phyloP scores from a whole-genome alignment of 2,888 invertebrate genomes.

The Scaptodrosophila latifasciaeformis region DNA sequence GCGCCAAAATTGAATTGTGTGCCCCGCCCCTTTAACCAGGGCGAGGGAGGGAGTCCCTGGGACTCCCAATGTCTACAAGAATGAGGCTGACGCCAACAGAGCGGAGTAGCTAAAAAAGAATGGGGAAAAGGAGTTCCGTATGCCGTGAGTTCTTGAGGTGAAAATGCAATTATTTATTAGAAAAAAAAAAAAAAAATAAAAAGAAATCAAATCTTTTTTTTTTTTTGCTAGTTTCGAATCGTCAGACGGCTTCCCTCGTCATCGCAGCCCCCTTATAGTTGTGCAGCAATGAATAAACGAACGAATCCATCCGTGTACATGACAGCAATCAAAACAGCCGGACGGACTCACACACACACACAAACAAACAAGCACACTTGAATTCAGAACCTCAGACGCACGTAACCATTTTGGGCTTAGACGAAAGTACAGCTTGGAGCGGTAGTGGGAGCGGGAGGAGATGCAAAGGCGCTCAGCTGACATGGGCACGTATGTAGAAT shows the following conservation, averaged over 20 bases:
- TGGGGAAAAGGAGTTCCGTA: too few relatives aligned
- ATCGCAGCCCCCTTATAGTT: not conserved
- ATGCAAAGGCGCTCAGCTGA: slow-evolving; percentile 52
- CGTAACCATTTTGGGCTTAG: slow-evolving; percentile 29
- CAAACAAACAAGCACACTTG: not conserved
- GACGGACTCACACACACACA: slow-evolving; percentile 40
- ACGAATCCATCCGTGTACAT: slow-evolving; percentile 41
- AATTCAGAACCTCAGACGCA: slow-evolving; percentile 20
- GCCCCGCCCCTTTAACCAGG: not conserved
- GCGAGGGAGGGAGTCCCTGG: not conserved
- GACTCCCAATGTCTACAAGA: not conserved
- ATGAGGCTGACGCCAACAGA: too few relatives aligned
- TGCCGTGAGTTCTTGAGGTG: slow-evolving; percentile 64
- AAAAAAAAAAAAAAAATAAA: slow-evolving; percentile 18
- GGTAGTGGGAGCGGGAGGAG: not conserved
- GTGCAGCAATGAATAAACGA: slow-evolving; percentile 2
- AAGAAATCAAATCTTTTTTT: too few relatives aligned
- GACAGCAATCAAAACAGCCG: slow-evolving; percentile 65
- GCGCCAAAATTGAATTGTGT: slow-evolving; percentile 62
- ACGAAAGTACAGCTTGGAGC: not conserved
- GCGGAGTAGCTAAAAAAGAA: too few relatives aligned
- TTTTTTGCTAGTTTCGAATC: too few relatives aligned
- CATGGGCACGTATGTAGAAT: slow-evolving; percentile 67
- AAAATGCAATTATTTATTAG: slow-evolving; percentile 68
- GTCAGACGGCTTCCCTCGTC: not conserved